These are phyloP conservation scores for Pterocles burchelli DNA, from an alignment of 2,113 vertebrate genomes.

Conservation along the genomic window DNA sequence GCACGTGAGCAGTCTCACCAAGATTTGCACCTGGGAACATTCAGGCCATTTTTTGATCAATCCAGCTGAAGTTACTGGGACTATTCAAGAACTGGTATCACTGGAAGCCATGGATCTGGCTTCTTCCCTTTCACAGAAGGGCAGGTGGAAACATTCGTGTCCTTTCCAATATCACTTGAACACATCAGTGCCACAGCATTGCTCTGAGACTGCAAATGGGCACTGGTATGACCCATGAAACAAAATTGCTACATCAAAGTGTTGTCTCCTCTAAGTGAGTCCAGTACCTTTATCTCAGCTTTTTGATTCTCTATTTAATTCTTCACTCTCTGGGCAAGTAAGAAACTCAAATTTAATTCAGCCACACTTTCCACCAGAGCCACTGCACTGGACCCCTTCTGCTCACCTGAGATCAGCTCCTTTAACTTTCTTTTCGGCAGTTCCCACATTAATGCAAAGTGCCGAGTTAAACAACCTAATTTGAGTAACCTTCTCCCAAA, in stretches of 20 bases:
- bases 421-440: not conserved
- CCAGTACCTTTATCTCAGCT: not conserved
- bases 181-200: not conserved
- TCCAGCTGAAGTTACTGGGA: not conserved
- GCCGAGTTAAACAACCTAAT: not conserved
- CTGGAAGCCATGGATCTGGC: not conserved
- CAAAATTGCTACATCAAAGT: not conserved
- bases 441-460: not conserved
- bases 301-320: not conserved
- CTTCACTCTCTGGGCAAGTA: not conserved
- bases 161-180: not conserved
- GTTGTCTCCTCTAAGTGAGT: not conserved
- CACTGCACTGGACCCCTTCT: not conserved
- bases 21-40: not conserved
- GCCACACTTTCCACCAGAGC: not conserved
- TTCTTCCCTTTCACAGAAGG: not conserved
- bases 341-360: not conserved
- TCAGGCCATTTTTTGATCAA: not conserved
- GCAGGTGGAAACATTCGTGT: rapidly evolving
- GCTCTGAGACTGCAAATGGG: not conserved
- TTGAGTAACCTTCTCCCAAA: slow-evolving; percentile 16
- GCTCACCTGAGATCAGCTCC: rapidly evolving
- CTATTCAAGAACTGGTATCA: not conserved
- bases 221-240: not conserved
- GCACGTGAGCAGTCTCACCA: rapidly evolving